Evolutionary conservation across 2,888 invertebrate species (phyloP), one percentile per base, ranked within the genome.

Genomic region (Meandrusa payeni): DNA sequence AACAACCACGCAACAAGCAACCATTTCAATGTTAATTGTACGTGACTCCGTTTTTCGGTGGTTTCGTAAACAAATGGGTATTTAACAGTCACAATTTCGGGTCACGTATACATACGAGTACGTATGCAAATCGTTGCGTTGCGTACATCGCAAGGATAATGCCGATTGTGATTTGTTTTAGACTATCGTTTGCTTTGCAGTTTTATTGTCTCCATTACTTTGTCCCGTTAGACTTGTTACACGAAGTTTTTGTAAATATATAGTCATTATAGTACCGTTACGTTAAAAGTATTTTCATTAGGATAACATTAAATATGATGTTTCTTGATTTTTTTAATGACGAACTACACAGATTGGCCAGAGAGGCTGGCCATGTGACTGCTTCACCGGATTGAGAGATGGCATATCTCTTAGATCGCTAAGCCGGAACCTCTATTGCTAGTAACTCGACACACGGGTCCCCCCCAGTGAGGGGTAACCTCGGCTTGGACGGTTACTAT

Each of bases 51-150:
- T 45, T 53, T 59, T 60, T 58, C 47, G 47, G 48, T 24, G 17
- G 22, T 12, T 5, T 23, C 23, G 29, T 23, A 40, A 32, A 27
- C 10, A 19, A 27, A 17, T n/a, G n/a, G 15, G 15, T 11, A 19
- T 33, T 26, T 13, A 15, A 15, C 15, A 15, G n/a, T n/a, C 15
- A 15, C 15, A 15, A 15, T 4, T 29, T 37, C 42, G 45, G 40
- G 64, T 56, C 17, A 32, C 15, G 15, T 15, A 3, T 15, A 15
- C 15, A 56, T 69, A 78, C 74, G 78, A 63, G 45, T 57, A 51
- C 37, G 46, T 65, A 79, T 78, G 76, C 61, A 72, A 78, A 79
- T 77, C 50, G 31, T 48, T 23, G 52, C 49, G 61, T 59, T 76
- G 69, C 76, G 76, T 74, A 72, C 56, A 56, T 47, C 50, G 65